These are phyloP conservation scores for Spodoptera litura DNA, from an alignment of 1,140 invertebrate species.

Conservation along the genomic window DNA sequence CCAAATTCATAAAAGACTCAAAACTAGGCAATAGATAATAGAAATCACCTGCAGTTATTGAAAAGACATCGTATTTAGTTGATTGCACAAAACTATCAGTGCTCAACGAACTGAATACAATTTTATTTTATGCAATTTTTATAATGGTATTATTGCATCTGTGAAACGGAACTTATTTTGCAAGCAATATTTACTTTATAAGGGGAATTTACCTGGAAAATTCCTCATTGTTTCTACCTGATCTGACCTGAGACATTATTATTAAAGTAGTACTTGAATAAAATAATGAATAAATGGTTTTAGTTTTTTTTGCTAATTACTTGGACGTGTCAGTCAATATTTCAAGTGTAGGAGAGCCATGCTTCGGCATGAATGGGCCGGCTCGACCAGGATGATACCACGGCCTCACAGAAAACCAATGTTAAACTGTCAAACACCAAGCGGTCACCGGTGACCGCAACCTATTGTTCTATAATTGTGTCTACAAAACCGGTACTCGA, in stretches of 20 bases:
- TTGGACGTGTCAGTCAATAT: too few relatives aligned
- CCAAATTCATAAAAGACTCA: not conserved
- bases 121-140: conserved; percentile 18
- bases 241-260: not conserved
- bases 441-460: too few relatives aligned
- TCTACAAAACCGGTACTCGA: too few relatives aligned
- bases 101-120: not conserved
- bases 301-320: too few relatives aligned
- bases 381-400: too few relatives aligned
- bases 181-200: not conserved
- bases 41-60: not conserved
- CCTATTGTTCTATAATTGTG: too few relatives aligned
- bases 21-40: not conserved
- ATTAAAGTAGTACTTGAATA: too few relatives aligned
- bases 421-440: too few relatives aligned
- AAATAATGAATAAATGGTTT: too few relatives aligned
- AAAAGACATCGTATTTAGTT: conserved; percentile 23
- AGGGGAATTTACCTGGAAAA: not conserved
- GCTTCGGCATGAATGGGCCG: too few relatives aligned
- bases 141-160: conserved; percentile 10
- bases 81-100: conserved; percentile 34
- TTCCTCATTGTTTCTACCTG: not conserved
- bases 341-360: too few relatives aligned
- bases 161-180: conserved; percentile 1
- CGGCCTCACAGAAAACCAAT: too few relatives aligned